These are phyloP conservation scores for Eristalis arbustorum DNA, from an alignment of 2,888 invertebrate genomes.

Conservation along the genomic window DNA sequence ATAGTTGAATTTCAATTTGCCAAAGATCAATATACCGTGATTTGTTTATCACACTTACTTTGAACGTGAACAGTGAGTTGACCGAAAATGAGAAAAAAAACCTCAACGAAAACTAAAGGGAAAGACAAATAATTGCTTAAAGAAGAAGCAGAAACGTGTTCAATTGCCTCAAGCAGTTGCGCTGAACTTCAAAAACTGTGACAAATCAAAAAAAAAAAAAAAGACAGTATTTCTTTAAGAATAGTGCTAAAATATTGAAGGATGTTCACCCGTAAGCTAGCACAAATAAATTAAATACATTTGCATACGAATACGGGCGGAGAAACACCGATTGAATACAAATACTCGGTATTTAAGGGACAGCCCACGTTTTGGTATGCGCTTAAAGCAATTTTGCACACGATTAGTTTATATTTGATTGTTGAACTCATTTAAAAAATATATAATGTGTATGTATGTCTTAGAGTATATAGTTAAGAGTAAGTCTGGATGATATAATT, in stretches of 20 bases:
- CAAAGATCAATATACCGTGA: too few species aligned
- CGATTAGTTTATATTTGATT: background rate
- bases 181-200: background rate
- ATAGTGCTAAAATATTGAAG: conserved; percentile 3
- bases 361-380: background rate
- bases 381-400: background rate
- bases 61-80: background rate
- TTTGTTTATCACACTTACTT: too few species aligned
- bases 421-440: background rate
- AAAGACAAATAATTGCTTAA: background rate
- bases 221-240: background rate
- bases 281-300: conserved; percentile 18
- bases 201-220: background rate
- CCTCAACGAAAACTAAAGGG: background rate
- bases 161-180: background rate
- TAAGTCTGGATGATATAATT: background rate
- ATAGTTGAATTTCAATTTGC: too few species aligned
- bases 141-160: background rate
- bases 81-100: background rate
- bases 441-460: background rate
- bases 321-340: conserved; percentile 28
- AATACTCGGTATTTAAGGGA: background rate
- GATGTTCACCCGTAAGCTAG: conserved; percentile 28
- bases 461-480: background rate
- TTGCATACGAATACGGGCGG: conserved; percentile 27